Evolutionary conservation across 1,140 invertebrate species (phyloP).

Genomic region (Zophobas atratus): DNA sequence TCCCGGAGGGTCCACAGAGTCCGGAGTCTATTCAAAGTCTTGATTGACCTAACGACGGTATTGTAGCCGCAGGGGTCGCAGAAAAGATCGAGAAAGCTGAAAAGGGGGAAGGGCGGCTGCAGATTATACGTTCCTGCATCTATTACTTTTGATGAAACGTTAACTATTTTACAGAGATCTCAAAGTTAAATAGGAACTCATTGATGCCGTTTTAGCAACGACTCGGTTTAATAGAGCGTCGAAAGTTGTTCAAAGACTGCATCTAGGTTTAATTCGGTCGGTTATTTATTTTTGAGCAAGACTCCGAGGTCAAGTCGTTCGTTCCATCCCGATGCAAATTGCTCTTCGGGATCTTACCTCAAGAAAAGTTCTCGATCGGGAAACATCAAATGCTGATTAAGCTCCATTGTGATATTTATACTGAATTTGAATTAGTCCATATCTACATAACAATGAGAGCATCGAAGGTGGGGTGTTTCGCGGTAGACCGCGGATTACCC

Average conservation of each 20-base stretch:
- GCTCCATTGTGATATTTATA: slow-evolving; percentile 52
- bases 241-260: no score
- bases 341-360: slow-evolving; percentile 7
- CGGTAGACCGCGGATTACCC: slow-evolving; percentile 31
- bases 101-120: background rate
- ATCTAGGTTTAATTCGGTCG: slow-evolving; percentile 12
- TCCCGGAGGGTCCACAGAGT: background rate
- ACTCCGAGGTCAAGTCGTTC: slow-evolving; percentile 43
- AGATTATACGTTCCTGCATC: no score
- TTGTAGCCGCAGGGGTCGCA: background rate
- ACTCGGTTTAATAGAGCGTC: no score
- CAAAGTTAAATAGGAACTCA: no score
- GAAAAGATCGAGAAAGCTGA: background rate
- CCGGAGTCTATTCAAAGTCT: slow-evolving; percentile 15
- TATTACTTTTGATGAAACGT: no score
- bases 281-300: slow-evolving; percentile 2
- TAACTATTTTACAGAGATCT: no score
- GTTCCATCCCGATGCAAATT: slow-evolving; percentile 27
- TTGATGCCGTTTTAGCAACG: no score
- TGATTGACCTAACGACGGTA: slow-evolving; percentile 27
- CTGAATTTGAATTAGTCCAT: slow-evolving; percentile 49
- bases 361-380: slow-evolving; percentile 42
- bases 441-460: slow-evolving; percentile 51
- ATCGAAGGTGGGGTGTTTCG: slow-evolving; percentile 13
- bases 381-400: slow-evolving; percentile 50